These are phyloP conservation scores for Chelon auratus DNA, from an alignment of 2,797 vertebrate genomes.

Conservation along the genomic window DNA sequence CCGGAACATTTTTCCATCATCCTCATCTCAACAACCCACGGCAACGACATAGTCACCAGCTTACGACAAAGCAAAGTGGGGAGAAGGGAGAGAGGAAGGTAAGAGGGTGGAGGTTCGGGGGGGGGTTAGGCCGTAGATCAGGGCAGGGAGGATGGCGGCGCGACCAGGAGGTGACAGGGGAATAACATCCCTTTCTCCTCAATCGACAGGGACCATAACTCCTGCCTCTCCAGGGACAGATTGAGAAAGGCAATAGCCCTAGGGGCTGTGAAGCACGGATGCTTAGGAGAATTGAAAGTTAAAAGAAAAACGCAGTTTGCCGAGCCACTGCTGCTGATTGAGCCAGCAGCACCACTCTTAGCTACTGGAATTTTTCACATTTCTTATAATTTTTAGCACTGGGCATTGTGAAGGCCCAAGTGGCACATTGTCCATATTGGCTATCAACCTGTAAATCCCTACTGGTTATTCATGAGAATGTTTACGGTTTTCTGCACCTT, in stretches of 20 bases:
- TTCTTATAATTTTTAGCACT: constrained; percentile 32
- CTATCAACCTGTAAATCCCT: constrained; percentile 57
- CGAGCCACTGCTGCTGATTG: constrained; percentile 73
- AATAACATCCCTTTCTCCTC: constrained; percentile 99
- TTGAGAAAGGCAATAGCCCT: constrained; percentile 99
- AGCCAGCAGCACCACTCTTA: constrained; percentile 55
- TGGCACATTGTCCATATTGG: constrained; percentile 47
- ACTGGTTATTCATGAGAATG: constrained; percentile 15
- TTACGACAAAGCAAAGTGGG: constrained; percentile 76
- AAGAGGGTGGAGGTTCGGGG: constrained; percentile 46
- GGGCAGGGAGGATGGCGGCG: constrained; percentile 90
- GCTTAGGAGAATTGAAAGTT: constrained; percentile 98
- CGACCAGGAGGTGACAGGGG: constrained; percentile 94
- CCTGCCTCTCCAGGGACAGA: constrained; percentile 98
- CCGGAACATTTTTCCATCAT: constrained; percentile 67
- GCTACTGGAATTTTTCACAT: constrained; percentile 81
- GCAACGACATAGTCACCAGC: constrained; percentile 73
- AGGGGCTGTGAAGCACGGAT: constrained; percentile 97
- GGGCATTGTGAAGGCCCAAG: constrained; percentile 37
- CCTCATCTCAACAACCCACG: constrained; percentile 74
- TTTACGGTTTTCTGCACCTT: constrained; percentile 13
- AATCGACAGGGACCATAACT: constrained; percentile 99
- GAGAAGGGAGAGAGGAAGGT: constrained; percentile 72
- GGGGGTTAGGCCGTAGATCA: constrained; percentile 92
- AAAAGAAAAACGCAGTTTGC: constrained; percentile 90